Conservation (phyloP, 2,797 vertebrate species). For the Eutrigla gurnardus region DNA sequence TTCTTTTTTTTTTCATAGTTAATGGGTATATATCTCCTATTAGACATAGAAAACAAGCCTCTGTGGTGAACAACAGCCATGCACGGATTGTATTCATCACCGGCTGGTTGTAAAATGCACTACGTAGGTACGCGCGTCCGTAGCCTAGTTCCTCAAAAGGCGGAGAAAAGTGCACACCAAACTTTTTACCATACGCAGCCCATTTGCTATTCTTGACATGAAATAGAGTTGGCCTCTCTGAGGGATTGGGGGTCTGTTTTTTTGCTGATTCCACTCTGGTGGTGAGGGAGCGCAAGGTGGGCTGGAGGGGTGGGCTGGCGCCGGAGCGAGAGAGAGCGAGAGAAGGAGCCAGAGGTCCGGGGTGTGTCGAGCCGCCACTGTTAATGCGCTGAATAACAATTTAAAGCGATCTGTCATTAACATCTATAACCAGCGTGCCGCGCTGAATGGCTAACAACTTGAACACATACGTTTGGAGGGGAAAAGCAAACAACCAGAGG, state of each 20-base stretch:
- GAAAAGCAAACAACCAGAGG: constrained; percentile 60
- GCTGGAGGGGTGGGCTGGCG: constrained; percentile 45
- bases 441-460: constrained; percentile 68
- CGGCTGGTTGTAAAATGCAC: constrained; percentile 19
- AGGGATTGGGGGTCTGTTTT: constrained; percentile 55
- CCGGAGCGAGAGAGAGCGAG: constrained; percentile 28
- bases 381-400: constrained; percentile 74
- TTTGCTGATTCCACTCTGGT: constrained; percentile 73
- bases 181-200: constrained; percentile 59
- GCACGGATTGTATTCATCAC: constrained; percentile 29
- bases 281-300: constrained; percentile 68
- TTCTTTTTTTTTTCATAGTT: constrained; percentile 41
- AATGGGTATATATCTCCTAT: constrained; percentile 67
- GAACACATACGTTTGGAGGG: constrained; percentile 53
- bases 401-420: constrained; percentile 72
- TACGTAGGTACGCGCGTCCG: constrained; percentile 20
- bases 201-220: constrained; percentile 77
- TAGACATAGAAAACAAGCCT: constrained; percentile 35
- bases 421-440: constrained; percentile 60
- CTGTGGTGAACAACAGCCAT: constrained; percentile 30
- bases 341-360: constrained; percentile 64
- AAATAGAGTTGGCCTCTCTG: constrained; percentile 64
- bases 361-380: constrained; percentile 55
- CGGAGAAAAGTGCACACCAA: constrained; percentile 43
- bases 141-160: constrained; percentile 15